Evolutionary conservation across 2,888 invertebrate species (phyloP).

Genomic region (Sarcophaga rosellei): DNA sequence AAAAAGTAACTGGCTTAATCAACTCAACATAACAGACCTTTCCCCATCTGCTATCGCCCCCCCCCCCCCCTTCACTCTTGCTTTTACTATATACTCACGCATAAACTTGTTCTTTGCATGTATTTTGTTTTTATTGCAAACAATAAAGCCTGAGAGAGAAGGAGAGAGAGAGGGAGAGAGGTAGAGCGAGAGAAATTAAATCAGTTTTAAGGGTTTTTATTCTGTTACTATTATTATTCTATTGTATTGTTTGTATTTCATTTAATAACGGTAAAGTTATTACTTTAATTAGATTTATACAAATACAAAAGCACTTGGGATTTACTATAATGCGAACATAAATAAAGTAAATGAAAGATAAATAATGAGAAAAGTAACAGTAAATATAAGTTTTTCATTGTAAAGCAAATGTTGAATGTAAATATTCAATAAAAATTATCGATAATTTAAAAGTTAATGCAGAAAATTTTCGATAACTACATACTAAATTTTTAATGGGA

Average conservation of each 20-base stretch:
- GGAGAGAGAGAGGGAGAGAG: too few species aligned
- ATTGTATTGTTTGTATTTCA: neutral
- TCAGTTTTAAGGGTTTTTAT: neutral
- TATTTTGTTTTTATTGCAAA: too few species aligned
- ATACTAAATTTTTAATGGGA: too few species aligned
- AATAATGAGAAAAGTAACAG: neutral
- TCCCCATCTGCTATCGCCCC: too few species aligned
- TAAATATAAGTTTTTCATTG: neutral
- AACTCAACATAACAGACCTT: neutral
- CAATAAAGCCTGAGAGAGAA: too few species aligned
- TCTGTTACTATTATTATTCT: neutral
- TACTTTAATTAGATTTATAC: neutral
- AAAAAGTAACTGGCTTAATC: conserved; percentile 4
- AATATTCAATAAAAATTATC: too few species aligned
- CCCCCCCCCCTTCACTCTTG: too few species aligned
- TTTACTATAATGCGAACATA: neutral
- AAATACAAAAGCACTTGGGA: neutral
- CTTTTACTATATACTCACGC: too few species aligned
- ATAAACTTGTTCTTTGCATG: too few species aligned
- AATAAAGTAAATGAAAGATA: neutral
- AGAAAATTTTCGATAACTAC: too few species aligned
- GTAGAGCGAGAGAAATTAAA: neutral
- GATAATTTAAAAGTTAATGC: too few species aligned
- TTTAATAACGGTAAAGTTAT: neutral
- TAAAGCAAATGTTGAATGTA: too few species aligned